These are phyloP conservation scores for Tetragonisca angustula DNA, from an alignment of 2,888 invertebrate species.

Conservation along the genomic window DNA sequence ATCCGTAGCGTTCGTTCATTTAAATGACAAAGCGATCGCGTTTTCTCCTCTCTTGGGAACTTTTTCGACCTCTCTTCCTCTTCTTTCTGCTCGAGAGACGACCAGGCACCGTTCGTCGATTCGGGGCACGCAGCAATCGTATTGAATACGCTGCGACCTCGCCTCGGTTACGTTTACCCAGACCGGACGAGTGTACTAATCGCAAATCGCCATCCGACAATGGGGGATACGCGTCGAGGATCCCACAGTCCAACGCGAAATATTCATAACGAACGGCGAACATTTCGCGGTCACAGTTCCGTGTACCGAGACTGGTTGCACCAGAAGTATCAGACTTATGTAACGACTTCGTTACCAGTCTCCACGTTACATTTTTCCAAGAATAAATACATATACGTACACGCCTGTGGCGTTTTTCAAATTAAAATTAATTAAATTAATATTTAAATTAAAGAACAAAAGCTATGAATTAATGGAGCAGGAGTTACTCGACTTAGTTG, in stretches of 20 bases:
- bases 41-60: constrained; percentile 19
- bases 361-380: too few species aligned
- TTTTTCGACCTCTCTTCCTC: background rate
- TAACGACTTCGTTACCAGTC: too few species aligned
- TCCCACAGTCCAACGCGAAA: constrained; percentile 35
- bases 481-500: too few species aligned
- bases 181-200: constrained; percentile 62
- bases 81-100: too few species aligned
- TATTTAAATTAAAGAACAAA: too few species aligned
- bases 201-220: constrained; percentile 46
- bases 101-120: background rate
- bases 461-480: too few species aligned
- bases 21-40: constrained; percentile 32
- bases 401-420: too few species aligned
- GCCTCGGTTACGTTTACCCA: constrained; percentile 42
- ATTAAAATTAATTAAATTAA: too few species aligned
- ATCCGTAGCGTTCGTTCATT: background rate
- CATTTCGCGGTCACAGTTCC: background rate
- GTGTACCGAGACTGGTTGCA: too few species aligned
- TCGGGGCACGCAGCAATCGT: constrained; percentile 35
- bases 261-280: constrained; percentile 23
- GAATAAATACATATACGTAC: too few species aligned
- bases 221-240: constrained; percentile 36
- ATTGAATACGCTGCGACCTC: constrained; percentile 44
- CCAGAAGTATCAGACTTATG: too few species aligned